phyloP scores from a whole-genome alignment of 1,140 invertebrate species.

The Epicauta chinensis region DNA sequence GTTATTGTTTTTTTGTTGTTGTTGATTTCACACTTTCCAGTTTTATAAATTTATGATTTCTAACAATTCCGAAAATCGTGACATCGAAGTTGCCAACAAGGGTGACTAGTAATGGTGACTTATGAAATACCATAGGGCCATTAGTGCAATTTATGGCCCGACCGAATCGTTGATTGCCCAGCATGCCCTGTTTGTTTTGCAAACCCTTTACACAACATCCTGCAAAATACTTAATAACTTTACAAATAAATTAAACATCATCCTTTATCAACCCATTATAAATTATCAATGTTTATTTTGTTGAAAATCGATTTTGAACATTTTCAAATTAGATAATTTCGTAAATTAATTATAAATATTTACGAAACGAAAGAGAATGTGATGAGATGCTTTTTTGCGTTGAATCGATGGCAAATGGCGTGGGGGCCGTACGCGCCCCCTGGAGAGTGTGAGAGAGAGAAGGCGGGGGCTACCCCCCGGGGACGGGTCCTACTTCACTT shows the following conservation, averaged over 20 bases:
- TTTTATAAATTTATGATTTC: no score
- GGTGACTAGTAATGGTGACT: constrained; percentile 33
- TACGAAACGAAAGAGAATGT: no score
- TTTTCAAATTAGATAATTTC: no score
- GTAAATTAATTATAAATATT: no score
- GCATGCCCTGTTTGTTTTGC: constrained; percentile 25
- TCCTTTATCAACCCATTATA: constrained; percentile 8
- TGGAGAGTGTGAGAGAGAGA: not conserved
- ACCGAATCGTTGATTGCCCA: constrained; percentile 35
- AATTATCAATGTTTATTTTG: constrained; percentile 9
- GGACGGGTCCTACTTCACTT: constrained; percentile 31
- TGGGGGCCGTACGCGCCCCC: constrained; percentile 5
- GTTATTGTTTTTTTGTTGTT: not conserved
- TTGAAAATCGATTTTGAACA: no score
- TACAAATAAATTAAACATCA: constrained; percentile 14
- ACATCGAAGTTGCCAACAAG: no score
- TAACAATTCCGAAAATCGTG: no score
- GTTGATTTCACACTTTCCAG: no score
- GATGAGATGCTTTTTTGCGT: no score
- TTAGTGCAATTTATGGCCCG: constrained; percentile 41
- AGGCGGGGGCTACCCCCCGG: constrained; percentile 13
- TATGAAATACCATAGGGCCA: constrained; percentile 43
- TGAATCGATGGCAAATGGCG: not conserved
- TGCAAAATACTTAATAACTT: constrained; percentile 16
- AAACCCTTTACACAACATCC: constrained; percentile 18